Evolutionary conservation across 2,113 vertebrate species (phyloP).

Genomic region (Pluvialis apricaria): DNA sequence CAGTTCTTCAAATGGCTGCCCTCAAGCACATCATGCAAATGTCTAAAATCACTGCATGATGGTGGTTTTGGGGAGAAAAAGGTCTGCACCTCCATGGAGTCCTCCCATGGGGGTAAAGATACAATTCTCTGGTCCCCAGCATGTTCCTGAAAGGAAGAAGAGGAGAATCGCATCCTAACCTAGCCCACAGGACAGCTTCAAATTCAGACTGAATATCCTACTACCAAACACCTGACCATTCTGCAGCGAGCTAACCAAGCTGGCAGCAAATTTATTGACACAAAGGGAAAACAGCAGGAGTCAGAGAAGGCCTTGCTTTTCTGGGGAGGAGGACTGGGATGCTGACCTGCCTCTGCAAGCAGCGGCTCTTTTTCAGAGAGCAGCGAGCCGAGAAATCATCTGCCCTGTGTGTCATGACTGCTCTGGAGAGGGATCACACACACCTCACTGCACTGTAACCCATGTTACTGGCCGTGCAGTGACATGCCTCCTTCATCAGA

Average conservation of each 20-base stretch:
- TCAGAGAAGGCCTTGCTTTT: neutral
- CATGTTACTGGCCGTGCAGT: accelerated
- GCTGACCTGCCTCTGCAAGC: neutral
- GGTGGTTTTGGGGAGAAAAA: neutral
- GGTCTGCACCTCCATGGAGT: neutral
- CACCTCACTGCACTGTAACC: neutral
- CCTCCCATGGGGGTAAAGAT: neutral
- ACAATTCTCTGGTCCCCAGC: neutral
- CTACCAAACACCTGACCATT: neutral
- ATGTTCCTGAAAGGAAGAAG: neutral
- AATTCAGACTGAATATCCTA: neutral
- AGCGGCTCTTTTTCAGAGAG: neutral
- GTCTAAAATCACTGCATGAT: neutral
- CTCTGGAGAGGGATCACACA: neutral
- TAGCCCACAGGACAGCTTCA: neutral
- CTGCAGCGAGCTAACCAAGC: neutral
- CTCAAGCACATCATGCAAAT: neutral
- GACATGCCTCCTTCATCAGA: neutral
- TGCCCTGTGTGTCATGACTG: neutral
- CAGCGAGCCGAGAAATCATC: neutral
- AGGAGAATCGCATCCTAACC: neutral
- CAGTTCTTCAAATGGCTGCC: neutral
- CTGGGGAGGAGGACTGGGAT: neutral
- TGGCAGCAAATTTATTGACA: neutral
- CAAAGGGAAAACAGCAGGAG: neutral